These are phyloP conservation scores for Ianthella basta DNA, from an alignment of 37 sponge, comb jelly and placozoan genomes.

Conservation along the genomic window DNA sequence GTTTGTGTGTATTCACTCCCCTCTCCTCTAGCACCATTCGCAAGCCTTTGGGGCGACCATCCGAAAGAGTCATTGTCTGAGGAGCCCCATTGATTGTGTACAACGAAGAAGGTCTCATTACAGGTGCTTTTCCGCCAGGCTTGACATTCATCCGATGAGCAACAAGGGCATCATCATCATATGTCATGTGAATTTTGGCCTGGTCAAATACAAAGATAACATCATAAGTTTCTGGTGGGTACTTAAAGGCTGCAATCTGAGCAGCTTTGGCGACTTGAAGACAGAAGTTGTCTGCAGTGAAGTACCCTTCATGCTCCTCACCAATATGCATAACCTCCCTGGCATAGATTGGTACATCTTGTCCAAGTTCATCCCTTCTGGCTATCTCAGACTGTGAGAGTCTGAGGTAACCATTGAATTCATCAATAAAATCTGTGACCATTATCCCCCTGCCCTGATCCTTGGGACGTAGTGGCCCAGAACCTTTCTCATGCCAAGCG, in stretches of 20 bases:
- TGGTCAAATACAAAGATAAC: conserved; percentile 39
- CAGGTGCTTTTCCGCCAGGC: conserved; percentile 30
- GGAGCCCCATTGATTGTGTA: not conserved
- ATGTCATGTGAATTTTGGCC: conserved; percentile 31
- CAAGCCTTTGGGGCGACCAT: conserved; percentile 23
- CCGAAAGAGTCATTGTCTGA: not conserved
- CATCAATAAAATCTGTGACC: conserved; percentile 50
- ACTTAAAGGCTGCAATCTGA: conserved; percentile 29
- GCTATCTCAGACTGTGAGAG: conserved; percentile 2
- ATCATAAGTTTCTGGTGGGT: conserved; percentile 3
- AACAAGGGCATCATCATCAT: conserved; percentile 31
- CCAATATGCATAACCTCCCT: conserved; percentile 8
- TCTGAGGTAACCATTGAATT: conserved; percentile 22
- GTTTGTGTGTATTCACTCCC: not conserved
- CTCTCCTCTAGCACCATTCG: not conserved
- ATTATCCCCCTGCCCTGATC: conserved; percentile 29
- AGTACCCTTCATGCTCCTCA: conserved; percentile 39
- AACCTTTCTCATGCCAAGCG: conserved; percentile 35
- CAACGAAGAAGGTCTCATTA: not conserved
- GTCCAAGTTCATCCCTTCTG: not conserved
- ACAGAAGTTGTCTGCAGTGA: conserved; percentile 18
- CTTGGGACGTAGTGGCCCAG: conserved; percentile 26
- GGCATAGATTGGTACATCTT: not conserved
- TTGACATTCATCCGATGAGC: conserved; percentile 38
- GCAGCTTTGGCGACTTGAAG: conserved; percentile 22